Base-by-base conservation (phyloP, 2,797 vertebrate genomes). In the Podargus strigoides region DNA sequence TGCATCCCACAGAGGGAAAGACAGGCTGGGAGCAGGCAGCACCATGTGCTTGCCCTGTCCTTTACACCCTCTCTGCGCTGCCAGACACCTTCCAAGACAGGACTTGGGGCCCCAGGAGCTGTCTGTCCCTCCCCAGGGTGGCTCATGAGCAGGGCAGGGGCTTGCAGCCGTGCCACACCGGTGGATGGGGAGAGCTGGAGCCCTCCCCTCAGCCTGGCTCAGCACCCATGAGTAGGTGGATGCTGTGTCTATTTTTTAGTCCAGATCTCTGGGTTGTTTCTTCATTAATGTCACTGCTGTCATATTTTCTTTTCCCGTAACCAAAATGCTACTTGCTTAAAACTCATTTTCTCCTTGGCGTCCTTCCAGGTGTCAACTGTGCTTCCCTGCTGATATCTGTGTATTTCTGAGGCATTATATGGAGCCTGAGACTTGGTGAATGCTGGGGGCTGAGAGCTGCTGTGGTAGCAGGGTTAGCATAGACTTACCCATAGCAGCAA, bases 301-400 rank as follows among this genome's bases (percentile, higher is more conserved):
- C 93, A 70, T 22, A 34, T 79, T 91, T 90, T 75, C 60, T 63
- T 55, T 90, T 86, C 77, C 75, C 12, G 2, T 73, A 91, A 92
- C 77, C 28, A 46, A 86, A 95, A 67, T 6, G 34, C 84, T 49
- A 15, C 92, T 85, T 82, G 67, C 87, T 92, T 64, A 59, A 89
- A 94, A 91, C 85, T 90, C 86, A 14, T 94, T 96, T 95, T 95
- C 85, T 93, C 58, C 90, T 53, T 94, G 95, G 91, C 88, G n/a
- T 53, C 74, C 62, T 88, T 87, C 92, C 95, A 94, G 86, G 76
- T 89, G 95, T 67, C 85, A 67, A 3, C 18, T 4, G 50, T 77
- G 55, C 63, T 49, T 89, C 78, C 94, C 87, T 87, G 69, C 37
- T 85, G 81, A 53, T 70, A 49, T 56, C 90, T 96, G 53, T 73